Percentiles rank a stretch among this genome's conserved stretches.
phyloP scores from a whole-genome alignment of 2,113 vertebrate species.

The Hippocampus zosterae region DNA sequence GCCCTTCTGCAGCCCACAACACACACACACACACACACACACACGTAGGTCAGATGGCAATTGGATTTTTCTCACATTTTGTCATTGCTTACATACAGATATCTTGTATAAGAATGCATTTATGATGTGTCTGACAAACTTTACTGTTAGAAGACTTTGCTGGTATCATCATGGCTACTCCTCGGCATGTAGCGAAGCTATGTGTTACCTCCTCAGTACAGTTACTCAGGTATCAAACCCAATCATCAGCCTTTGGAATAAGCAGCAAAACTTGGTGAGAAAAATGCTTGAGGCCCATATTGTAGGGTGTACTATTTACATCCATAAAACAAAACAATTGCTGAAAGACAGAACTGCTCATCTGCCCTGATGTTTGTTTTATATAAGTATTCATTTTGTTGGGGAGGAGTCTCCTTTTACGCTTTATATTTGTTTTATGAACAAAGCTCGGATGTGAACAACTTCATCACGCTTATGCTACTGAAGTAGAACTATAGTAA shows the following conservation, averaged over 20 bases:
- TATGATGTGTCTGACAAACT: constrained; percentile 39
- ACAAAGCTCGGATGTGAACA: constrained; percentile 34
- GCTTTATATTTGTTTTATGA: constrained; percentile 32
- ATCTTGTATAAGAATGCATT: constrained; percentile 20
- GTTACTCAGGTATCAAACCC: constrained; percentile 68
- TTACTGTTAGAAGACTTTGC: constrained; percentile 32
- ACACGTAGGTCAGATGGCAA: constrained; percentile 12
- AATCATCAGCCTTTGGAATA: constrained; percentile 53
- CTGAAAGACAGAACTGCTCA: constrained; percentile 13
- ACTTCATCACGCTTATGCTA: constrained; percentile 27
- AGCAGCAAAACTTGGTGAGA: constrained; percentile 48
- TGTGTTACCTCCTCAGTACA: constrained; percentile 56
- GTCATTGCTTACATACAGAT: constrained; percentile 20
- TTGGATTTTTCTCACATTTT: constrained; percentile 42
- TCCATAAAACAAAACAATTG: constrained; percentile 14
- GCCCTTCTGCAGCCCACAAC: constrained; percentile 1
- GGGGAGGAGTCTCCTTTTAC: constrained; percentile 1
- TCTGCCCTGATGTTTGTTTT: constrained; percentile 17
- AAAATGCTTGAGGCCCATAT: constrained; percentile 21
- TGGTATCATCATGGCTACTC: constrained; percentile 40
- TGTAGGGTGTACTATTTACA: constrained; percentile 11
- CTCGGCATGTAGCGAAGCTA: constrained; percentile 40
- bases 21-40: no score
- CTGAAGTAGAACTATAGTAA: constrained; percentile 22
- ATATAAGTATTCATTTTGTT: constrained; percentile 22